Evolutionary conservation across 1,140 invertebrate species (phyloP), one percentile per base, ranked within the genome.

Genomic region (Frieseomelitta varia): DNA sequence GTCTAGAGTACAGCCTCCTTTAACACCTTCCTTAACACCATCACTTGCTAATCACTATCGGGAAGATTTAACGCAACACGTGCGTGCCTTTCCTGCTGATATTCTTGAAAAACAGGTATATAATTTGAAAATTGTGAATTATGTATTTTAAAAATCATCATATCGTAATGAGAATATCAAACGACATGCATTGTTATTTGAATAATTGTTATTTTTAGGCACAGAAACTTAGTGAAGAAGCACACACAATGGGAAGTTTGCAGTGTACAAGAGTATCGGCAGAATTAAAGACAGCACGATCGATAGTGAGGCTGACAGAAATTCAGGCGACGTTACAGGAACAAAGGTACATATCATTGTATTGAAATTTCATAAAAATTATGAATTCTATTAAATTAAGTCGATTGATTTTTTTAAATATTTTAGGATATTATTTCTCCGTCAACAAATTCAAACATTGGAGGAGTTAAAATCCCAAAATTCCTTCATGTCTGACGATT

Each of bases 281-380:
- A 56, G 98, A 99, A 93, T 95, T 99, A 84, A 99, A 99, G 95
- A 98, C 98, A 95, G 98, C 98, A 87, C 96, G 99, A 87, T 99
- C 98, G 87, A 95, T 99, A 92, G 99, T 99, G 87, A 96, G 99
- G 91, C 96, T 98, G 91, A 98, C 98, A 56, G 98, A 99, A 96
- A 99, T 99, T 94, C 98, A 99, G 96, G 98, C 98, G 81, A 99
- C 98, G 85, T 95, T 99, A 94, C 98, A 99, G 96, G 98, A 99
- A 96, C 98, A 99, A 96, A 98, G 98, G 98, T 99, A 93, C 21
- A 67, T 24, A 34, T 34, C 24, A 30, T 75, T n/a, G n/a, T 39
- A 24, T 39, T 39, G 14, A 39, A 12, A 69, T 39, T 14, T 1
- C 14, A 39, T 24, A 39, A 39, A 69, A 30, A 53, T 27, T 14